Conservation (phyloP, 2,797 vertebrate species). For the Phoxinus dragarum region DNA sequence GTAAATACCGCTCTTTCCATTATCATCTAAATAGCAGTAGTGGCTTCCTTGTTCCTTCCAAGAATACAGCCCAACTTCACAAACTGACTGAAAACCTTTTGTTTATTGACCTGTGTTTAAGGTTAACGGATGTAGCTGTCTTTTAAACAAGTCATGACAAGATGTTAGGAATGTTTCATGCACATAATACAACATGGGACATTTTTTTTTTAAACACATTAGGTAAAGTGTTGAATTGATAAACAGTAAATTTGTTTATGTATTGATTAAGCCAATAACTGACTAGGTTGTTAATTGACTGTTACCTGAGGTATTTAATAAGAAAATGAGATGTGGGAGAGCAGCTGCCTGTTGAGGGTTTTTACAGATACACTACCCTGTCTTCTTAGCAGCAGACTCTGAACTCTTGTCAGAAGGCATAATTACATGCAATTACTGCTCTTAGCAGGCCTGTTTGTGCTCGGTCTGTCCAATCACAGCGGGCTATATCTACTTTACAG, state of each 20-base stretch:
- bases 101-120: neutral
- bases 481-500: neutral
- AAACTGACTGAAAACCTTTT: neutral
- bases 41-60: neutral
- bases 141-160: conserved; percentile 14
- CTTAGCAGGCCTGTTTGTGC: conserved; percentile 18
- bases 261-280: neutral
- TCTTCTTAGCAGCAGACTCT: neutral
- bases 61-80: neutral
- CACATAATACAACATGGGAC: neutral
- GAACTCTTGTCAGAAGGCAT: conserved; percentile 8
- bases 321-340: neutral
- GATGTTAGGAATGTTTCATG: conserved; percentile 19
- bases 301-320: neutral
- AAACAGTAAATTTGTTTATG: neutral
- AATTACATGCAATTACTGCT: conserved; percentile 34
- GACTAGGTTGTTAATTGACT: neutral
- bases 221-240: neutral
- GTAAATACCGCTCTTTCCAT: neutral
- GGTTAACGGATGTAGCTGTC: neutral
- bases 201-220: neutral
- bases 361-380: neutral
- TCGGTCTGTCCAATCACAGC: conserved; percentile 20
- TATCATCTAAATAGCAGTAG: neutral
- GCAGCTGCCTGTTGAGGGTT: neutral